Conservation (phyloP, 2,888 invertebrate species). For the Hirtodrosophila confusa region DNA sequence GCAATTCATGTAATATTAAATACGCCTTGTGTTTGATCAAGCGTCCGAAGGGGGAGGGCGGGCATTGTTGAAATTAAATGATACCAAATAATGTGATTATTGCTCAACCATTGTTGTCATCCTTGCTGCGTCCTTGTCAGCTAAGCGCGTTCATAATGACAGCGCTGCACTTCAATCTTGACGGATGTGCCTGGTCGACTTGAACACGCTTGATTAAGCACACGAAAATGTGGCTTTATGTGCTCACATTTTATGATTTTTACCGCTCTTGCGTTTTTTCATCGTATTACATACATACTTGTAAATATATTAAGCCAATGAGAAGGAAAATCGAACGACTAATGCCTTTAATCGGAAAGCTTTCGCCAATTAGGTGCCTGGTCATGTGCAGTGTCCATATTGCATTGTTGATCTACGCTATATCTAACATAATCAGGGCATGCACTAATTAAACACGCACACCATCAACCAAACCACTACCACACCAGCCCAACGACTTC, state of each 20-base stretch:
- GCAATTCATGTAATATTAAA: slow-evolving; percentile 74
- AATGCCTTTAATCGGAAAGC: slow-evolving; percentile 34
- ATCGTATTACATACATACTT: slow-evolving; percentile 14
- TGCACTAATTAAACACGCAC: slow-evolving; percentile 69
- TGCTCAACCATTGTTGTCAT: slow-evolving; percentile 29
- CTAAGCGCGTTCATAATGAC: slow-evolving; percentile 34
- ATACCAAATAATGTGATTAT: slow-evolving; percentile 77
- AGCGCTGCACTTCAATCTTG: slow-evolving; percentile 75
- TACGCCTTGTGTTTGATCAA: slow-evolving; percentile 41
- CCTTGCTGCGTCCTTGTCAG: slow-evolving; percentile 30
- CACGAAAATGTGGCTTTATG: slow-evolving; percentile 41
- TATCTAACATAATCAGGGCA: slow-evolving; percentile 67
- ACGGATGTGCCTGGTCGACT: slow-evolving; percentile 62
- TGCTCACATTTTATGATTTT: slow-evolving; percentile 49
- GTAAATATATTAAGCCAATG: slow-evolving; percentile 63
- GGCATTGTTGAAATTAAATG: slow-evolving; percentile 74
- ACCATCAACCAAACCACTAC: slow-evolving; percentile 2
- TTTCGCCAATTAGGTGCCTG: slow-evolving; percentile 68
- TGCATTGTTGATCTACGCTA: slow-evolving; percentile 36
- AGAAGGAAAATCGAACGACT: slow-evolving; percentile 73
- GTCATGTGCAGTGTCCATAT: slow-evolving; percentile 64
- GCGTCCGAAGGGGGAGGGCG: background rate
- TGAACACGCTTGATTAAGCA: slow-evolving; percentile 75
- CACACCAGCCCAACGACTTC: slow-evolving; percentile 9
- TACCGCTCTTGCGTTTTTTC: slow-evolving; percentile 25